Base-by-base conservation (phyloP, 2,113 vertebrate species). In the Sula dactylatra region DNA sequence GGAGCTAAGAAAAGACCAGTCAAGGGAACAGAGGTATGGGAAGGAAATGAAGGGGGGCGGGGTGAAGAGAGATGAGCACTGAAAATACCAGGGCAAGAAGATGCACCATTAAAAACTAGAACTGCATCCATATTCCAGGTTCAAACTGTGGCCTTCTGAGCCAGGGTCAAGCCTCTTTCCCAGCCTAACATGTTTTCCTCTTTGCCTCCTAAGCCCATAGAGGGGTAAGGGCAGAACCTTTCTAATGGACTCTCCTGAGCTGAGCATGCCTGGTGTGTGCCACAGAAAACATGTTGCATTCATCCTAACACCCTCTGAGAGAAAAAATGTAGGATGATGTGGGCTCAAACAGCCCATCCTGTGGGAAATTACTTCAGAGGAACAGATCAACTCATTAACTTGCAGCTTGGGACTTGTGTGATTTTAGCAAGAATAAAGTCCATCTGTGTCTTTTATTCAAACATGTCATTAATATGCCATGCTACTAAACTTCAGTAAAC, bases 371-470 rank as follows among this genome's bases (percentile, higher is more conserved):
- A 71, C 82, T 95, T 91, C 88, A 83, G 76, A 87, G 85, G 61
- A 95, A 54, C 84, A 82, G 59, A 91, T 91, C 93, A 82, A 9
- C 86, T 88, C 95, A 17, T 85, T 66, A 92, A 64, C 88, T 93
- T 86, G 45, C 88, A 93, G 90, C 88, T 4, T 91, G 93, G 82
- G 95, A 83, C 66, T 65, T 22, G 36, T 27, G 65, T 88, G 69
- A 78, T 84, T 88, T 95, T n/a, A 88, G 78, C 52, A 88, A 85
- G 94, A 88, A 59, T 94, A 38, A 85, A 91, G 86, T 73, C 91
- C 86, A 83, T 96, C 88, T 78, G 82, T 78, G 90, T 73, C 62
- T 80, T 79, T 36, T 62, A 80, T 72, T 88, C 85, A 38, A 85
- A 90, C 67, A 14, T 91, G 62, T 67, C 71, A 59, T 86, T 93